phyloP scores from a whole-genome alignment of 1,140 invertebrate species.

The Procambarus virginalis region DNA sequence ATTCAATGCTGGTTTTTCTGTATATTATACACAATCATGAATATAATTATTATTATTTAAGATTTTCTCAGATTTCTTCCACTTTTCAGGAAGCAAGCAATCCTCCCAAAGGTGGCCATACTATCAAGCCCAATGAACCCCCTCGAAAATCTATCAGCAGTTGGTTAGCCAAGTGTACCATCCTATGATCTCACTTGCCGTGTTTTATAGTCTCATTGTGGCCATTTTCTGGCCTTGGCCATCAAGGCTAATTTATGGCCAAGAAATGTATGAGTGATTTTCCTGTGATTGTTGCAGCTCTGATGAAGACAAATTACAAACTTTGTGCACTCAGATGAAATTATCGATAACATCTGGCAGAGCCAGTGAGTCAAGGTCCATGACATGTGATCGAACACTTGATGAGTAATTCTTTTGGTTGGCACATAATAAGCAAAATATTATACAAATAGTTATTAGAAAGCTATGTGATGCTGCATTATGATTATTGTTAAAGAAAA shows the following conservation, averaged over 20 bases:
- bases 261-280: constrained; percentile 26
- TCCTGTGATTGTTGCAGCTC: constrained; percentile 33
- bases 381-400: background rate
- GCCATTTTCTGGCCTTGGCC: background rate
- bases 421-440: background rate
- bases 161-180: constrained; percentile 83
- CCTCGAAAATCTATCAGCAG: constrained; percentile 81
- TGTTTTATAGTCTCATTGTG: constrained; percentile 29
- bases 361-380: background rate
- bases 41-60: too few relatives aligned
- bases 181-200: constrained; percentile 79
- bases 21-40: too few relatives aligned
- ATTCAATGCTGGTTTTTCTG: background rate
- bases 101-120: constrained; percentile 84
- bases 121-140: constrained; percentile 82
- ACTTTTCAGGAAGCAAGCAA: constrained; percentile 83
- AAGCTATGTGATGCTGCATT: background rate
- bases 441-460: background rate
- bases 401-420: background rate
- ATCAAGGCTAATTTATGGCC: background rate
- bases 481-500: background rate
- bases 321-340: constrained; percentile 1
- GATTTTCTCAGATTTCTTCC: background rate
- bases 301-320: constrained; percentile 10
- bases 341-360: background rate